Conservation (phyloP, 2,113 vertebrate genomes). For the Chaetodon auriga region DNA sequence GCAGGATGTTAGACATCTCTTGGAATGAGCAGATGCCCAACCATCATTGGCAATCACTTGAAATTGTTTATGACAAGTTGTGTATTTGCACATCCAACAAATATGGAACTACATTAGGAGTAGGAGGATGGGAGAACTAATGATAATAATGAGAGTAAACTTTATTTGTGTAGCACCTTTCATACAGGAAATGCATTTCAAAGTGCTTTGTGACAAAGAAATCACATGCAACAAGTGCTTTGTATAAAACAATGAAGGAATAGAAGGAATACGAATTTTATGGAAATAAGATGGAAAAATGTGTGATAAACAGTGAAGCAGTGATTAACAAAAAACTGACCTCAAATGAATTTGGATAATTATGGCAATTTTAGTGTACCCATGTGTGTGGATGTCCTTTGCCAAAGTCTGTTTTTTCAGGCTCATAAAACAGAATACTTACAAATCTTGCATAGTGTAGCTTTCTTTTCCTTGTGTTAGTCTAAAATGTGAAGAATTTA, state of each 20-base stretch:
- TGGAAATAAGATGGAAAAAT: no score
- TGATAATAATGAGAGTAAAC: no score
- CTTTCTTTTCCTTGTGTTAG: background rate
- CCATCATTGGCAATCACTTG: background rate
- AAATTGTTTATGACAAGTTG: background rate
- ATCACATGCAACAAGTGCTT: no score
- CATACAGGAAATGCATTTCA: no score
- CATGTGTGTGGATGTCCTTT: background rate
- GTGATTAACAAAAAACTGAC: background rate
- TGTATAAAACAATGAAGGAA: no score
- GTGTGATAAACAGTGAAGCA: no score
- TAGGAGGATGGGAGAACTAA: no score
- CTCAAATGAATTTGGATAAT: background rate
- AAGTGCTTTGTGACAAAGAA: no score
- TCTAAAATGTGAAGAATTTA: background rate
- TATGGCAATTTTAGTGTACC: background rate
- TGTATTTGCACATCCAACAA: no score
- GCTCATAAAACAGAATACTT: background rate
- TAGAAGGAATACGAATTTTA: no score
- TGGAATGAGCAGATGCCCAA: background rate
- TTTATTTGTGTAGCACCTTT: no score
- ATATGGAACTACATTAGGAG: no score
- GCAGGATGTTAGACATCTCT: background rate
- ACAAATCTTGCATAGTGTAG: background rate
- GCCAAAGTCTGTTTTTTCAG: background rate